Conservation (phyloP, 1,140 invertebrate species). For the Adelges cooleyi region DNA sequence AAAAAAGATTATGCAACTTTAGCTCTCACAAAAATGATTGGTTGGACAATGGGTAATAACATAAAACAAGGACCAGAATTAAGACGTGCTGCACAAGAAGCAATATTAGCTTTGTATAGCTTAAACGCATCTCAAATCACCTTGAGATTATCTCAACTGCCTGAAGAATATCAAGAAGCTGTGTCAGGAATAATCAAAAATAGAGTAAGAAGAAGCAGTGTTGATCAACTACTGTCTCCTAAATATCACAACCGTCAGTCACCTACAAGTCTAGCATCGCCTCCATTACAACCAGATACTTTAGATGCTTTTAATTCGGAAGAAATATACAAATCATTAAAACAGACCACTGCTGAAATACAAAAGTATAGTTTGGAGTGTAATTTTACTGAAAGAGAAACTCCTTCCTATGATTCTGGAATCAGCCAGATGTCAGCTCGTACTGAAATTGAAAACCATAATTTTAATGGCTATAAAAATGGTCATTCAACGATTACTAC, state of each 20-base stretch:
- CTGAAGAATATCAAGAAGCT: constrained; percentile 68
- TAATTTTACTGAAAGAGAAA: constrained; percentile 45
- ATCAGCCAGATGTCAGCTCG: constrained; percentile 67
- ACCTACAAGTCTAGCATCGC: constrained; percentile 32
- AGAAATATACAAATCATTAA: constrained; percentile 74
- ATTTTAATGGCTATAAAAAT: constrained; percentile 24
- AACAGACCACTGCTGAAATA: constrained; percentile 86
- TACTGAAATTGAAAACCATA: constrained; percentile 21
- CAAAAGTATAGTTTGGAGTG: constrained; percentile 66
- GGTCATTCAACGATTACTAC: constrained; percentile 5
- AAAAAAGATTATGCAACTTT: constrained; percentile 43
- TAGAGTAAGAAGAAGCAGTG: constrained; percentile 29
- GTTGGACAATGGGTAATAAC: constrained; percentile 42
- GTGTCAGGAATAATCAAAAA: constrained; percentile 71
- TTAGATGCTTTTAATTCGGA: constrained; percentile 62
- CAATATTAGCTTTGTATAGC: constrained; percentile 77
- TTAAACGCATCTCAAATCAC: constrained; percentile 79
- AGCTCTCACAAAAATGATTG: constrained; percentile 52
- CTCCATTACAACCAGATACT: constrained; percentile 39
- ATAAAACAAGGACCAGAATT: constrained; percentile 61
- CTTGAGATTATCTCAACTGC: constrained; percentile 65
- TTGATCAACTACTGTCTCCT: constrained; percentile 19
- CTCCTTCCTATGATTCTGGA: constrained; percentile 76
- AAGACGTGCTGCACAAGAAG: constrained; percentile 60
- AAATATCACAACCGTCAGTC: constrained; percentile 27